Base-by-base conservation (phyloP, 2,113 vertebrate species). In the Ceratotherium simum region DNA sequence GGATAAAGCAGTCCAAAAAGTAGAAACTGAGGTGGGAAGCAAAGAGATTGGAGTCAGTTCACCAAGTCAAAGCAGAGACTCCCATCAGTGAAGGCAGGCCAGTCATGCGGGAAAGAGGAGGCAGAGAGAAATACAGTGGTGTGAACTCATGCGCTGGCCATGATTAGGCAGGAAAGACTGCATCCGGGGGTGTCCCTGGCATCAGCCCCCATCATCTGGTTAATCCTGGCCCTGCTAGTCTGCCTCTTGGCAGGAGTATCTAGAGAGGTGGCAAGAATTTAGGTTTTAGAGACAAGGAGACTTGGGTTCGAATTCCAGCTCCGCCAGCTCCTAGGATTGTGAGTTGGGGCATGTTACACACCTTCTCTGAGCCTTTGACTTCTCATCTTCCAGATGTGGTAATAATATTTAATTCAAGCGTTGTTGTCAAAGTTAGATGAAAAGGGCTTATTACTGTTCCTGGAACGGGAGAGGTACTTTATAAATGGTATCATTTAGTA, bases 111-210 rank as follows among this genome's bases (percentile, higher is more conserved):
- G 17, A 13, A 18, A 23, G 25, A 7, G n/a, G 29, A 6, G 27
- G 6, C 73, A 7, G 72, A 42, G 25, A 67, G 20, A 21, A 21
- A 14, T 1, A 10, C 0, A 8, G 21, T 3, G 3, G 14, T 8
- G 13, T 1, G 6, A 17, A 31, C 16, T 3, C 36, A 25, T 0
- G 8, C 25, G 13, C 29, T 51, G 64, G 21, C 21, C 80, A 2
- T 2, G 39, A 13, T 21, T 4, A 60, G 46, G 33, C 2, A 18
- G 67, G 14, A 83, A 31, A 9, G 70, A 8, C 27, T 56, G 14
- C 48, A 11, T 21, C n/a, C 54, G 27, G 6, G 18, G 12, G 39
- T 29, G n/a, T 65, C 27, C 54, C 2, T 23, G 12, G 25, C 33
- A 8, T 23, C 25, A 33, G 42, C 18, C 20, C 39, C 1, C 0